These are phyloP conservation scores for Zygaena filipendulae DNA, from an alignment of 2,888 invertebrate species.

Conservation along the genomic window DNA sequence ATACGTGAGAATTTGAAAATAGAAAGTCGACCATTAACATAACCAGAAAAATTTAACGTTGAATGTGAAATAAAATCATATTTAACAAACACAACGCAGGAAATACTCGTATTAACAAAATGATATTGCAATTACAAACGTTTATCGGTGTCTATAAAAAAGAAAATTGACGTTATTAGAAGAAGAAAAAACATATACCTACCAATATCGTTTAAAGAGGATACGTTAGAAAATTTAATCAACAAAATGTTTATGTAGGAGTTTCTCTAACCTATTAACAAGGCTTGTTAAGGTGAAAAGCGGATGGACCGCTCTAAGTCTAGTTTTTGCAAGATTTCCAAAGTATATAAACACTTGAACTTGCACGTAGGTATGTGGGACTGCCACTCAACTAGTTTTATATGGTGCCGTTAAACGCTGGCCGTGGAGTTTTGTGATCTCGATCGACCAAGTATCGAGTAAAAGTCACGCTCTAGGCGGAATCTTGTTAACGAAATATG, in stretches of 20 bases:
- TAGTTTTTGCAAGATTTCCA: conserved; percentile 58
- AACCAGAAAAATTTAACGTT: no score
- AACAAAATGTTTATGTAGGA: conserved; percentile 34
- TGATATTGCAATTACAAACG: no score
- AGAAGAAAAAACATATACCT: background rate
- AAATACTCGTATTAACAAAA: no score
- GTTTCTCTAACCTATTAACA: conserved; percentile 61
- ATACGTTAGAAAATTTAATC: conserved; percentile 35
- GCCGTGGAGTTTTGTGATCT: conserved; percentile 34
- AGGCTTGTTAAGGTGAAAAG: conserved; percentile 57
- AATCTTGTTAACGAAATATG: conserved; percentile 48
- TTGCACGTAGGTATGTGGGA: conserved; percentile 49
- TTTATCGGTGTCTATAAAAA: no score
- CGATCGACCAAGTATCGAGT: conserved; percentile 40
- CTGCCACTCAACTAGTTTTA: conserved; percentile 36
- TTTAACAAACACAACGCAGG: no score
- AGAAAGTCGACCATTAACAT: no score
- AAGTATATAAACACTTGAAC: conserved; percentile 32
- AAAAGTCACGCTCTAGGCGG: conserved; percentile 55
- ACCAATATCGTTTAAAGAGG: background rate
- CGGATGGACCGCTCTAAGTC: conserved; percentile 37
- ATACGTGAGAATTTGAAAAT: conserved; percentile 38
- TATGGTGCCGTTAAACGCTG: conserved; percentile 43
- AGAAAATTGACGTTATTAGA: background rate
- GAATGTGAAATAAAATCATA: no score